Conservation (phyloP, 1,140 invertebrate species). For the Rhopalosiphum maidis region DNA sequence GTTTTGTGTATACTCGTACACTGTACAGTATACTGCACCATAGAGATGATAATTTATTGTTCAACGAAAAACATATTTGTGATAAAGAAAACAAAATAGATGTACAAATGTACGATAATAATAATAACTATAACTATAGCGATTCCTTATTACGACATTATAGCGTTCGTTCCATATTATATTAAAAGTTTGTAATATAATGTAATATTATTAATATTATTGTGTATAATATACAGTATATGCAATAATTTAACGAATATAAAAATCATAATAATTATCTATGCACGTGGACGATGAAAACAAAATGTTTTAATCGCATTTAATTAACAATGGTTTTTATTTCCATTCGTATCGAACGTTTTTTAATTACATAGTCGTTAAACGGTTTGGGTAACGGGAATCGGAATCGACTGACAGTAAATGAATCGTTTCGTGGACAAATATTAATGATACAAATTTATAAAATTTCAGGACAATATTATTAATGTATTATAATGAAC, state of each 20-base stretch:
- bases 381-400: neutral
- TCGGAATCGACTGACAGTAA: neutral
- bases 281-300: neutral
- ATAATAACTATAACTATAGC: neutral
- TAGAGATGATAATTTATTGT: neutral
- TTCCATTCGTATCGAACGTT: neutral
- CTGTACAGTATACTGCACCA: neutral
- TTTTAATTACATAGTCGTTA: neutral
- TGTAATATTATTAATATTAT: neutral
- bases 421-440: neutral
- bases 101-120: neutral
- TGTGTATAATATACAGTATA: neutral
- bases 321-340: neutral
- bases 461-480: neutral
- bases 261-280: neutral
- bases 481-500: neutral
- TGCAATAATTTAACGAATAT: neutral
- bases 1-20: neutral
- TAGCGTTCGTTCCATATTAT: neutral
- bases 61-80: neutral
- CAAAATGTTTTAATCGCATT: neutral
- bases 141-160: neutral
- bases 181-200: neutral
- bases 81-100: neutral
- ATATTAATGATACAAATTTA: neutral